phyloP scores from a whole-genome alignment of 2,797 vertebrate genomes.

The Pangasius macronema region DNA sequence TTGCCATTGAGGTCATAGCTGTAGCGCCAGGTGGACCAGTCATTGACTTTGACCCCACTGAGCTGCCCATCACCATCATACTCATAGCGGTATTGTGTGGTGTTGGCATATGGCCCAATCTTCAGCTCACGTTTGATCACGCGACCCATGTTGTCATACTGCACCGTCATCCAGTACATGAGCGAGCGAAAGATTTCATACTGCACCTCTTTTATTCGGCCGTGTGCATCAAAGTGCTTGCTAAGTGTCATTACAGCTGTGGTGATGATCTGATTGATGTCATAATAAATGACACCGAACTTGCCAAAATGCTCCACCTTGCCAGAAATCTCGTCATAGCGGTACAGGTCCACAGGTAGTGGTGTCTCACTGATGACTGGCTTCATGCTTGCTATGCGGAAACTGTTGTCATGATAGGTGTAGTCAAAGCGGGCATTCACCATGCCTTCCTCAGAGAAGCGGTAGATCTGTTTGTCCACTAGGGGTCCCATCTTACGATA shows the following conservation, averaged over 20 bases:
- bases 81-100: constrained; percentile 97
- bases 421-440: constrained; percentile 98
- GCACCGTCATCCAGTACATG: constrained; percentile 99
- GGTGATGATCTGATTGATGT: constrained; percentile 99
- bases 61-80: constrained; percentile 97
- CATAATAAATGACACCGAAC: constrained; percentile 98
- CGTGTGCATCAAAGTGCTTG: constrained; percentile 98
- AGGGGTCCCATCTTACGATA: constrained; percentile 97
- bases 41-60: constrained; percentile 92
- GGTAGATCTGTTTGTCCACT: constrained; percentile 97
- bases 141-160: constrained; percentile 97
- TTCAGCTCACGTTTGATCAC: constrained; percentile 97
- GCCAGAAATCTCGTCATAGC: constrained; percentile 94
- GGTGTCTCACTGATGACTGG: constrained; percentile 97
- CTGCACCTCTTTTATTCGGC: constrained; percentile 97
- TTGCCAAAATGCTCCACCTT: constrained; percentile 98
- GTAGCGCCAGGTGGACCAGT: constrained; percentile 97
- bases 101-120: constrained; percentile 96
- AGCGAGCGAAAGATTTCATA: constrained; percentile 98
- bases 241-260: constrained; percentile 99
- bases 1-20: constrained; percentile 98
- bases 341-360: constrained; percentile 95
- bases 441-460: constrained; percentile 98
- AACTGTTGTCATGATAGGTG: constrained; percentile 98
- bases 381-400: constrained; percentile 97